Base-by-base conservation (phyloP, 1,140 invertebrate genomes). In the Drepana arcuata region DNA sequence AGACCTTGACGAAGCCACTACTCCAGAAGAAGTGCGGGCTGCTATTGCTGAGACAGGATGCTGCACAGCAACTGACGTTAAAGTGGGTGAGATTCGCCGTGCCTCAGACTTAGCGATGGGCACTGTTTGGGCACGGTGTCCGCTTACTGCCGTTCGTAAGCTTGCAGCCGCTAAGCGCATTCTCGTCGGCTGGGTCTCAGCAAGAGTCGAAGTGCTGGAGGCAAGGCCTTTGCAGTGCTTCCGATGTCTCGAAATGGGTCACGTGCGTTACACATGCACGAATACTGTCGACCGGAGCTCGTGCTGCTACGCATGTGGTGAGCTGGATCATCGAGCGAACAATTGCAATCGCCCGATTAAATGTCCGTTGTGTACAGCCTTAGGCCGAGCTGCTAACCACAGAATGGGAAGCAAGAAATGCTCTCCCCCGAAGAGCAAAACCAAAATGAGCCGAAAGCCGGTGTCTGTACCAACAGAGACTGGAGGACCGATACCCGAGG, bases 1-100 rank as follows among this genome's bases (percentile, higher is more conserved):
- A 32, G 46, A 45, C 6, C 16, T 54, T 0, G 51, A 49, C 6
- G 46, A 54, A 0, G 38, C 46, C 7, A 23, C 43, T n/a, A 40
- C 41, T 5, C 4, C 26, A 26, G 23, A 28, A 7, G 46, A 49
- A n/a, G 31, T 33, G 2, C 10, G 2, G 1, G 6, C 5, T 2
- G 18, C 18, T 11, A 10, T 33, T 2, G 31, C 31, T 1, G 14
- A 10, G 16, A 12, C 10, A 13, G 31, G 31, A 6, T 10, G 11
- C 14, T 33, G 31, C 11, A 2, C 18, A 2, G 9, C 6, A 2
- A 3, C 1, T 12, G 31, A 21, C 4, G 11, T 33, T 1, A 21
- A 23, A 13, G 31, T 33, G 7, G 31, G 31, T 6, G 31, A 21
- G 1, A 33, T 33, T 7, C 16, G 18, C 16, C 10, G 7, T 15